A percentile compares a stretch with the other conserved stretches of the same genome.
phyloP scores from a whole-genome alignment of 2,797 vertebrate species.

The Phalloptychus januarius region DNA sequence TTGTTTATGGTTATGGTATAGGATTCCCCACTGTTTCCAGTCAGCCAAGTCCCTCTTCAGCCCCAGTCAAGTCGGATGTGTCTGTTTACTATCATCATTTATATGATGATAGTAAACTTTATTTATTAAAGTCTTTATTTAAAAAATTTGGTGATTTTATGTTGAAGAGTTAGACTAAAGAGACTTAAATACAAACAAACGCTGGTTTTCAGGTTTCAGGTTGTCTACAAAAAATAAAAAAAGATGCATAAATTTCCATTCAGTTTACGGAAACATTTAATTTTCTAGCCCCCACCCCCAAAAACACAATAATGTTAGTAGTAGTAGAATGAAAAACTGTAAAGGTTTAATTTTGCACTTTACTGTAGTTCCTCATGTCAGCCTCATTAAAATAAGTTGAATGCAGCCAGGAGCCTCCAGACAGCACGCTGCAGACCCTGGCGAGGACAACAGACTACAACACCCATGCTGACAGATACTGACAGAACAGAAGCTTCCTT shows the following conservation, averaged over 20 bases:
- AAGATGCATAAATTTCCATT: background rate
- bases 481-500: conserved; percentile 10
- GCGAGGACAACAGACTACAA: conserved; percentile 6
- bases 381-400: background rate
- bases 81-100: too few species aligned
- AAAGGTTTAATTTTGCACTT: background rate
- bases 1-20: too few species aligned
- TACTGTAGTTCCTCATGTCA: background rate
- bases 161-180: background rate
- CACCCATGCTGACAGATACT: conserved; percentile 5
- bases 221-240: background rate
- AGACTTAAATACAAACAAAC: background rate
- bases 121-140: background rate
- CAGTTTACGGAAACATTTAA: too few species aligned
- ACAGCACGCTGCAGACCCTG: background rate
- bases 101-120: background rate
- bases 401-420: background rate
- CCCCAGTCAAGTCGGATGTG: too few species aligned
- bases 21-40: too few species aligned
- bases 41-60: too few species aligned
- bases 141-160: background rate
- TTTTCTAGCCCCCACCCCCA: too few species aligned
- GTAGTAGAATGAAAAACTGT: background rate
- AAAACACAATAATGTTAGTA: background rate
- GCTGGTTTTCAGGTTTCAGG: background rate